A percentile compares a stretch with the other conserved stretches of the same genome.
Conservation (phyloP, 2,113 vertebrate species). For the Dendrocopos noguchii region DNA sequence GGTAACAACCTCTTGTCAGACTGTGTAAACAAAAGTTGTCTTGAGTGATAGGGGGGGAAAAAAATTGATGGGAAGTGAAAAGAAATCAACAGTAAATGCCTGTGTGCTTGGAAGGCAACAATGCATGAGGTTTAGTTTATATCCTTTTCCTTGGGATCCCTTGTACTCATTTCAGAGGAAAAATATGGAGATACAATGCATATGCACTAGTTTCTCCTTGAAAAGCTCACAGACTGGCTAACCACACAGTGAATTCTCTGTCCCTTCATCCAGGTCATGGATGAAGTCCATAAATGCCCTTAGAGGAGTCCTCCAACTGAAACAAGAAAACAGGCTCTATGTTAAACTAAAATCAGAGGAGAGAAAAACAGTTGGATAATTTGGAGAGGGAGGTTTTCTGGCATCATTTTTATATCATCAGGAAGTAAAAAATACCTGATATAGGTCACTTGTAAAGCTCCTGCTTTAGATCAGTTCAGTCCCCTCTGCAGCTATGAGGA, state of each 20-base stretch:
- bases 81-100: background rate
- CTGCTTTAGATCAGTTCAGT: background rate
- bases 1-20: background rate
- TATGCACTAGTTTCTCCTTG: background rate
- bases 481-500: background rate
- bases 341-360: background rate
- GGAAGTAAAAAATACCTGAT: background rate
- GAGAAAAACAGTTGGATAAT: background rate
- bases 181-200: background rate
- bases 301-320: background rate
- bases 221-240: background rate
- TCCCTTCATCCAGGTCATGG: too few species aligned
- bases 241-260: background rate
- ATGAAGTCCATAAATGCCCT: background rate
- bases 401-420: background rate
- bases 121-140: background rate
- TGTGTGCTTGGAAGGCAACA: background rate
- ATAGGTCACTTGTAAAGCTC: background rate
- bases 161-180: background rate
- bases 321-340: background rate
- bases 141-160: background rate
- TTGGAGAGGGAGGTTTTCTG: background rate
- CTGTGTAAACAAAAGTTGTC: background rate
- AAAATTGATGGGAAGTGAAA: background rate
- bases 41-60: background rate